phyloP scores from a whole-genome alignment of 2,888 invertebrate genomes.

The Dendrolimus pini region DNA sequence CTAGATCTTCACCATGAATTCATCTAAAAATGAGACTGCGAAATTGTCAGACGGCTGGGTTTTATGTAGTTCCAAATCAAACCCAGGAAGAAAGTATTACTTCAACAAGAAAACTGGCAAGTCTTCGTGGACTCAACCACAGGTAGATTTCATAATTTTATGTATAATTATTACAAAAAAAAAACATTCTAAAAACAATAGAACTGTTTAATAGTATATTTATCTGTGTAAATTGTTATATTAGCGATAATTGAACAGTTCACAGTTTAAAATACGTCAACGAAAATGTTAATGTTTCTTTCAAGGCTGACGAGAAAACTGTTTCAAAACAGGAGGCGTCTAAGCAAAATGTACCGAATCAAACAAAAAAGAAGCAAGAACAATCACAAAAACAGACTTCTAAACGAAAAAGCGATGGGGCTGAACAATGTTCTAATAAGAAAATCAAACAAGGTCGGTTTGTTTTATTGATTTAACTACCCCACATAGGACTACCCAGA shows the following conservation, averaged over 20 bases:
- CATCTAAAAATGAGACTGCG: conserved; percentile 39
- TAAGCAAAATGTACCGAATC: conserved; percentile 30
- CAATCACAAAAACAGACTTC: conserved; percentile 34
- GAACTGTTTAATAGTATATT: not conserved
- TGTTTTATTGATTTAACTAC: not conserved
- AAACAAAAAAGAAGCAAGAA: conserved; percentile 35
- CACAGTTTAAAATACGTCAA: not conserved
- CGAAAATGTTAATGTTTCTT: conserved; percentile 9
- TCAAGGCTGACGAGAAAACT: conserved; percentile 43
- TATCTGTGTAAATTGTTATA: not conserved
- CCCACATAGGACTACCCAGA: no score
- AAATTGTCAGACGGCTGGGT: conserved; percentile 71
- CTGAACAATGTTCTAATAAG: conserved; percentile 30
- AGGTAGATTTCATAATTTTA: conserved; percentile 42
- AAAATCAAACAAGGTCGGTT: conserved; percentile 42
- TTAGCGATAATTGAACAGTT: not conserved
- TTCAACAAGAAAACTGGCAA: conserved; percentile 66
- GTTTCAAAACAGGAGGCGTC: conserved; percentile 28
- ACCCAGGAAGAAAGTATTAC: conserved; percentile 61
- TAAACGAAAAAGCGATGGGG: conserved; percentile 52
- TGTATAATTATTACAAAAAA: not conserved
- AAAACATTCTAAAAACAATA: not conserved
- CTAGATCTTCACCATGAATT: conserved; percentile 44
- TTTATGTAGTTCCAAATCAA: conserved; percentile 60
- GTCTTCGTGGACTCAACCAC: conserved; percentile 65